A percentile compares a stretch with the other conserved stretches of the same genome.
phyloP scores from a whole-genome alignment of 2,113 vertebrate species.

The Glaucomys volans region DNA sequence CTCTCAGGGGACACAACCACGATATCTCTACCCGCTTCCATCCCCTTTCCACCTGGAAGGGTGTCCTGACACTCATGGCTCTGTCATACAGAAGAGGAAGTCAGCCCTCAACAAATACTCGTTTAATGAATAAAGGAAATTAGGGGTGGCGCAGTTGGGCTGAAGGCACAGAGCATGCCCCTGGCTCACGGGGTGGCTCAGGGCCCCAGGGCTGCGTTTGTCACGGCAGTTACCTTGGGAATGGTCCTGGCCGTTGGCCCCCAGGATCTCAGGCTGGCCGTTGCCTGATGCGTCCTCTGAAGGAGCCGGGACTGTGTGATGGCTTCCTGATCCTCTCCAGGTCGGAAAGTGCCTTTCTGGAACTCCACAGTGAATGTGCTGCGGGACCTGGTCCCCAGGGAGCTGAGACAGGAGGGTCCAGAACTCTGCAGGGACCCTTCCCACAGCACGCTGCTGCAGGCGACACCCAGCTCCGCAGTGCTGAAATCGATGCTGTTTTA shows the following conservation, averaged over 20 bases:
- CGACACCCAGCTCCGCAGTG: not conserved
- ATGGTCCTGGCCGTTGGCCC: not conserved
- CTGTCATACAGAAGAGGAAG: not conserved
- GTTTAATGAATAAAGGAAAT: not conserved
- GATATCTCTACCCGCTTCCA: not conserved
- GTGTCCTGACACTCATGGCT: too few relatives aligned
- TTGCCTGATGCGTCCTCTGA: not conserved
- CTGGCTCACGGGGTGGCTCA: too few relatives aligned
- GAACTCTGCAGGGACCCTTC: not conserved
- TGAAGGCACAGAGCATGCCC: not conserved
- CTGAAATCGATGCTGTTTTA: not conserved
- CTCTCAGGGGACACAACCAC: not conserved
- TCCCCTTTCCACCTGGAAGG: not conserved
- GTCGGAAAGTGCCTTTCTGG: not conserved
- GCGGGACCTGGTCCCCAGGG: not conserved
- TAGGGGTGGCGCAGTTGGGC: not conserved
- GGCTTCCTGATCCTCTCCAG: not conserved
- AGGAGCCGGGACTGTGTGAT: not conserved
- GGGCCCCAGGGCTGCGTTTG: too few relatives aligned
- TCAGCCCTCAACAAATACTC: not conserved
- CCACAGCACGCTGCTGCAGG: not conserved
- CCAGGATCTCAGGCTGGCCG: not conserved
- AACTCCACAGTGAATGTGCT: not conserved
- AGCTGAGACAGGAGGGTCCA: rapidly evolving
- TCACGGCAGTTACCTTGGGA: too few relatives aligned